These are phyloP conservation scores for Hydrolagus colliei DNA, from an alignment of 2,797 vertebrate species.

Conservation along the genomic window DNA sequence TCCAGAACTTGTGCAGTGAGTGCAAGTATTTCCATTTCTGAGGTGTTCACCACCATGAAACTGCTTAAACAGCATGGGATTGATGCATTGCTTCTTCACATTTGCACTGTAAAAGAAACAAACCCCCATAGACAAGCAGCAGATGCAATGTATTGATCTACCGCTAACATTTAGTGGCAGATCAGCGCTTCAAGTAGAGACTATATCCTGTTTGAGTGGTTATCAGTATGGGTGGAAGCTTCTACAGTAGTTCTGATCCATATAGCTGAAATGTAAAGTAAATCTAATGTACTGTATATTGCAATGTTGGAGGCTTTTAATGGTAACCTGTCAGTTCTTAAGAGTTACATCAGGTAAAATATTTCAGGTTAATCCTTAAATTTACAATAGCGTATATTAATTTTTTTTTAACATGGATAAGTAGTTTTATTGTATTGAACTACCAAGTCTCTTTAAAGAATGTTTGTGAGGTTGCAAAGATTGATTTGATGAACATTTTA, in stretches of 20 bases:
- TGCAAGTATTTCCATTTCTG: background rate
- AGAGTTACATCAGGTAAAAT: no score
- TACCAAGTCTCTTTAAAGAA: background rate
- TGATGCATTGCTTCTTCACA: background rate
- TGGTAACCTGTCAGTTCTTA: background rate
- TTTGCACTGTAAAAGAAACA: background rate
- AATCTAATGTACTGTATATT: background rate
- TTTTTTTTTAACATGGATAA: background rate
- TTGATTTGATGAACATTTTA: no score
- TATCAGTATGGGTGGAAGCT: constrained; percentile 4
- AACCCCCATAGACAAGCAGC: background rate
- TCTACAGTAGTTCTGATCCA: background rate
- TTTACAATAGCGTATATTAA: background rate
- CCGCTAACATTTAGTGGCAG: no score
- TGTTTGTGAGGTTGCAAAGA: no score
- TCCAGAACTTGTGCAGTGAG: background rate
- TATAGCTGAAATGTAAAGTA: background rate
- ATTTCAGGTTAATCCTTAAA: background rate
- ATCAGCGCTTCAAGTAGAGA: background rate
- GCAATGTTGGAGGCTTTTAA: background rate
- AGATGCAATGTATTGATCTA: background rate
- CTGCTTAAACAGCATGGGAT: background rate
- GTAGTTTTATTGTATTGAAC: background rate
- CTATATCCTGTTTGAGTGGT: background rate
- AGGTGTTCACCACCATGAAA: background rate